Conservation (phyloP, 2,797 vertebrate species). For the Caiman crocodilus region DNA sequence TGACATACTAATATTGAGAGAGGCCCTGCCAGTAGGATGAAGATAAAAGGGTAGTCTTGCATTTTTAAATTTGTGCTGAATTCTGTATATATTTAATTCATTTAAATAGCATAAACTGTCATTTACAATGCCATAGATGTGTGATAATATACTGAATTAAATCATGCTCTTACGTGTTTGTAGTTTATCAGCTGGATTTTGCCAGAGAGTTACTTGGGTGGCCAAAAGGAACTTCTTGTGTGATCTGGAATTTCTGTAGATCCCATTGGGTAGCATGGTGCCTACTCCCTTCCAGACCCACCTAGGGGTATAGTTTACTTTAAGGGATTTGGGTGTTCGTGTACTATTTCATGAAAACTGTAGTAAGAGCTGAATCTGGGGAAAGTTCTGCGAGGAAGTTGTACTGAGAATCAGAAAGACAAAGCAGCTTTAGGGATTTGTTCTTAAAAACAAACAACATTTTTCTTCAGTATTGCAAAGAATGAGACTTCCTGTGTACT, state of each 20-base stretch:
- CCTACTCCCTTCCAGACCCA: background rate
- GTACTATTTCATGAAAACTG: background rate
- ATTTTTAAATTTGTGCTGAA: background rate
- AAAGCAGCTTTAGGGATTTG: background rate
- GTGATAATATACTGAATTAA: background rate
- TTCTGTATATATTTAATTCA: background rate
- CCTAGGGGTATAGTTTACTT: background rate
- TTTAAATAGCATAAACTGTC: background rate
- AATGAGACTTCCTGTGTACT: no score
- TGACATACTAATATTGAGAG: background rate
- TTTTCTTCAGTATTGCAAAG: background rate
- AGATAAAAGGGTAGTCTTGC: background rate
- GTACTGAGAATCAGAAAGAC: background rate
- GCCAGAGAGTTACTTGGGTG: background rate
- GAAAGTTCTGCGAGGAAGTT: background rate
- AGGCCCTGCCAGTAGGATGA: background rate
- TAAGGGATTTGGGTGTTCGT: background rate
- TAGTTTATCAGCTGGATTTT: background rate
- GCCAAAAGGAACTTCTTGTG: background rate
- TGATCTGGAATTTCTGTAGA: background rate
- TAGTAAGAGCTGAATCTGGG: background rate
- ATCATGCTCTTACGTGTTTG: background rate
- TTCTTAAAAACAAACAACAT: background rate
- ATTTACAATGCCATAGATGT: background rate
- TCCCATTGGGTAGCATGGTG: background rate